Percentiles rank a stretch among this genome's conserved stretches.
Evolutionary conservation across 2,113 vertebrate genomes (phyloP).

Genomic region (Erythrolamprus reginae): DNA sequence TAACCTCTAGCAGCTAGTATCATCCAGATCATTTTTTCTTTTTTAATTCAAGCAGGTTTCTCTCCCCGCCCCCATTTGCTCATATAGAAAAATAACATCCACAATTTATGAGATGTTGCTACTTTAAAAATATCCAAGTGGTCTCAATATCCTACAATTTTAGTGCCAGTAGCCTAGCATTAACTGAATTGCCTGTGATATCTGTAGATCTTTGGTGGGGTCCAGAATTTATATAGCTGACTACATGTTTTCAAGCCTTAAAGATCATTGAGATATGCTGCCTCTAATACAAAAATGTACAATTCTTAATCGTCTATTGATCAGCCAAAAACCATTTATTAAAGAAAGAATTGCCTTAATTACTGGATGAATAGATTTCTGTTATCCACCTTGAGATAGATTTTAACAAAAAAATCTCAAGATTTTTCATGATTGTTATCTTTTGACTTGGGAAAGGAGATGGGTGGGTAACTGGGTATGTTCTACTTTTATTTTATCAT

Average conservation of each 20-base stretch:
- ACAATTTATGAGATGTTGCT: background rate
- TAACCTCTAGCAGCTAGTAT: background rate
- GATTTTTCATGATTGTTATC: background rate
- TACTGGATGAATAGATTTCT: background rate
- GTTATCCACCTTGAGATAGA: background rate
- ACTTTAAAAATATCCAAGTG: background rate
- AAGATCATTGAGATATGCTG: background rate
- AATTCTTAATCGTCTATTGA: background rate
- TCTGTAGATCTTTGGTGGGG: background rate
- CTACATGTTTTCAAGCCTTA: background rate
- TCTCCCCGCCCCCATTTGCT: background rate
- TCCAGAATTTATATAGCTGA: background rate
- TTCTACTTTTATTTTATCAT: background rate
- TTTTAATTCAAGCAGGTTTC: background rate
- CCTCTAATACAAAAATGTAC: background rate
- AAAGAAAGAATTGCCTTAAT: background rate
- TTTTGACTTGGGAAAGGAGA: background rate
- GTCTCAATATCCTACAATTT: background rate
- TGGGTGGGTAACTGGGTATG: background rate
- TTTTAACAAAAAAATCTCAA: background rate
- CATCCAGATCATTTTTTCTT: background rate
- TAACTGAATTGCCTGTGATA: background rate
- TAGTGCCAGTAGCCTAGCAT: background rate
- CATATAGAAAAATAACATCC: background rate
- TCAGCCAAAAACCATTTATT: background rate